A percentile compares a stretch with the other conserved stretches of the same genome.
These are phyloP conservation scores for Nebria ingens DNA, from an alignment of 1,140 invertebrate species.

Conservation along the genomic window DNA sequence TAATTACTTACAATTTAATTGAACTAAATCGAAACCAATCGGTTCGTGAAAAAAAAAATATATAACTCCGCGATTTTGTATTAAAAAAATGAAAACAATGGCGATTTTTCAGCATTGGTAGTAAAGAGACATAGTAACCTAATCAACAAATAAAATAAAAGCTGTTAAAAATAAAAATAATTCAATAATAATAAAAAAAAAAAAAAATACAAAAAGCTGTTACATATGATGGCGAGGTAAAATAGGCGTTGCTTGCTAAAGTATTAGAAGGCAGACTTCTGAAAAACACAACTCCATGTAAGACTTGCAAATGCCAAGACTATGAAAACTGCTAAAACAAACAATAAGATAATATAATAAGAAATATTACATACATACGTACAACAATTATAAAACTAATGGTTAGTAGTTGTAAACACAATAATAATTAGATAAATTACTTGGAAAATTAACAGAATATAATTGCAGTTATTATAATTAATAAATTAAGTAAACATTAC, in stretches of 20 bases:
- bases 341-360: constrained; percentile 9
- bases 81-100: no score
- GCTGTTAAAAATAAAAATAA: not conserved
- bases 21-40: no score
- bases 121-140: not conserved
- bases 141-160: constrained; percentile 1
- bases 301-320: not conserved
- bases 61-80: no score
- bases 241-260: not conserved
- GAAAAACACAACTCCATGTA: not conserved
- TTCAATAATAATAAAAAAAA: not conserved
- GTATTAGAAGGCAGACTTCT: constrained; percentile 1
- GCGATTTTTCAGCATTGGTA: not conserved
- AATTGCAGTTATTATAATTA: not conserved
- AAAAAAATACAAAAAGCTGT: constrained; percentile 3
- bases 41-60: no score
- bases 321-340: constrained; percentile 8
- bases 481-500: not conserved
- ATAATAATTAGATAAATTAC: not conserved
- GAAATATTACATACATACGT: not conserved
- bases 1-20: no score
- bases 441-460: no score
- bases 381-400: not conserved
- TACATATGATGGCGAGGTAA: not conserved
- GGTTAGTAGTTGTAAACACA: not conserved